Conservation (phyloP, 1,140 invertebrate genomes). For the Papilio polyxenes region DNA sequence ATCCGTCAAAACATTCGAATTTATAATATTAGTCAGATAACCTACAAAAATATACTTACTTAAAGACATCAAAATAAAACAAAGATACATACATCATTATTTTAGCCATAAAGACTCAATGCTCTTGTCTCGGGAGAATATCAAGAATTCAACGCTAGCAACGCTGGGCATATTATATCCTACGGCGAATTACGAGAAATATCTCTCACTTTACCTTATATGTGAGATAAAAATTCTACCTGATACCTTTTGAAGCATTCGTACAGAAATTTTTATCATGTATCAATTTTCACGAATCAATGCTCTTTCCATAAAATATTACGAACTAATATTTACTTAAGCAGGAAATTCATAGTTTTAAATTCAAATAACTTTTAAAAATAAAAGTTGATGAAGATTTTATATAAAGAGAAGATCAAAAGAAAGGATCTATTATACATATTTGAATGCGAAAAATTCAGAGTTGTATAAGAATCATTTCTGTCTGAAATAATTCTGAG, state of each 20-base stretch:
- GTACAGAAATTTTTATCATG: slow-evolving; percentile 1
- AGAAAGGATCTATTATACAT: too few relatives aligned
- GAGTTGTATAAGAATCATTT: too few relatives aligned
- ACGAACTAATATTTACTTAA: not conserved
- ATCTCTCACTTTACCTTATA: slow-evolving; percentile 1
- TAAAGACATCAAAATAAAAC: too few relatives aligned
- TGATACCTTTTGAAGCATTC: not conserved
- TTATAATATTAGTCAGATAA: too few relatives aligned
- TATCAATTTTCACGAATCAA: slow-evolving; percentile 16
- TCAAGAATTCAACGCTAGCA: slow-evolving; percentile 10
- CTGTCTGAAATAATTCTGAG: too few relatives aligned
- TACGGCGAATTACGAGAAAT: slow-evolving; percentile 19
- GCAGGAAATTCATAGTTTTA: not conserved
- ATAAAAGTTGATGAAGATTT: too few relatives aligned
- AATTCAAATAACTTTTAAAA: not conserved
- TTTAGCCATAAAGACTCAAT: not conserved
- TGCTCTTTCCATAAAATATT: not conserved
- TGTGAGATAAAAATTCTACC: slow-evolving; percentile 17
- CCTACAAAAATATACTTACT: too few relatives aligned
- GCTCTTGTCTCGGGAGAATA: not conserved
- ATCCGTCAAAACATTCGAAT: too few relatives aligned
- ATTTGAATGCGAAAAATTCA: too few relatives aligned
- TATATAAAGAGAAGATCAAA: too few relatives aligned
- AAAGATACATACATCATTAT: not conserved
- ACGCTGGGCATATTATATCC: not conserved